phyloP scores from a whole-genome alignment of 2,888 invertebrate species.

The Tenthredo livida region DNA sequence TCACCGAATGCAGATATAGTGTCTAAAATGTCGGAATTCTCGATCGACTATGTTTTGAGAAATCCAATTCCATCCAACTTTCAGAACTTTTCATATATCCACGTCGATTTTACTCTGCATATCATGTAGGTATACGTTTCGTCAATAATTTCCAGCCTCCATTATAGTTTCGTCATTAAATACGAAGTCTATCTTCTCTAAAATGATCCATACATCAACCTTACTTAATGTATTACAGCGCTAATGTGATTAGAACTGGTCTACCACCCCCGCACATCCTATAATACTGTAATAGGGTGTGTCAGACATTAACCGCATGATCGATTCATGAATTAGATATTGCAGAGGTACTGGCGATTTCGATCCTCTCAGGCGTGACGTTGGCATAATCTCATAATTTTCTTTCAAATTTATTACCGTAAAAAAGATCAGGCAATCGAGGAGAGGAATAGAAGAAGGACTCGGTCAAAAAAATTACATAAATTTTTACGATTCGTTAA shows the following conservation, averaged over 20 bases:
- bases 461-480: not conserved
- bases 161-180: not conserved
- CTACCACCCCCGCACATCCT: not conserved
- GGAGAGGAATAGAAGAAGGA: not conserved
- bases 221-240: slow-evolving; percentile 10
- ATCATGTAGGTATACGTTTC: not conserved
- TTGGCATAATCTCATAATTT: not conserved
- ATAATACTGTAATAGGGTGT: slow-evolving; percentile 5
- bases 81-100: not conserved
- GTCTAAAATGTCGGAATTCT: too few species aligned
- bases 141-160: not conserved
- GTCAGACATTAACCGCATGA: not conserved
- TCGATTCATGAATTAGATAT: slow-evolving; percentile 4
- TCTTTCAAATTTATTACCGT: not conserved
- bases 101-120: not conserved
- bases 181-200: not conserved
- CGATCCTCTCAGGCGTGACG: not conserved
- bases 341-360: not conserved
- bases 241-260: slow-evolving; percentile 39
- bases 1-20: too few species aligned
- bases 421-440: not conserved
- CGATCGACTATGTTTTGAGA: not conserved
- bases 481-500: not conserved
- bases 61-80: not conserved
- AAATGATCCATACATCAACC: not conserved